Percentiles rank a stretch among this genome's conserved stretches.
phyloP scores from a whole-genome alignment of 1,140 invertebrate genomes.

The Orchestia grillus region DNA sequence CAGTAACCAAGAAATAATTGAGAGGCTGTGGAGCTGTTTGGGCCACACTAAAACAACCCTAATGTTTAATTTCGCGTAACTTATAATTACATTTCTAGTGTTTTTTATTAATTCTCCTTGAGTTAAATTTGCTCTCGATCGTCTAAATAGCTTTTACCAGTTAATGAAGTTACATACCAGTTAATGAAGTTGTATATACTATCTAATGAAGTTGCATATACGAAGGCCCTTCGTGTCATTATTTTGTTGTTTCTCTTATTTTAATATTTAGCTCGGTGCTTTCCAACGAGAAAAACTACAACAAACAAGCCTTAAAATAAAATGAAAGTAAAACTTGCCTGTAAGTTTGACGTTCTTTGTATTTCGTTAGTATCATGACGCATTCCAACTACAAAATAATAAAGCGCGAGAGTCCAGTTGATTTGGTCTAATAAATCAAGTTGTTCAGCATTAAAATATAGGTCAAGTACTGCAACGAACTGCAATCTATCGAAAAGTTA shows the following conservation, averaged over 20 bases:
- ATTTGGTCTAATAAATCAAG: neutral
- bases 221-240: too few relatives aligned
- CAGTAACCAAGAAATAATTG: neutral
- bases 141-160: neutral
- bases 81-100: neutral
- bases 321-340: too few relatives aligned
- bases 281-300: neutral
- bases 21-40: neutral
- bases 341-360: too few relatives aligned
- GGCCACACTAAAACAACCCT: neutral
- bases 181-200: too few relatives aligned
- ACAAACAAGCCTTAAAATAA: neutral
- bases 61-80: neutral
- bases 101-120: neutral
- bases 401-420: neutral
- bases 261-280: too few relatives aligned
- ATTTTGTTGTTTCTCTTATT: too few relatives aligned
- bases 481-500: too few relatives aligned
- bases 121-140: neutral
- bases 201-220: too few relatives aligned
- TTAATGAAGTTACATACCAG: too few relatives aligned
- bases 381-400: neutral
- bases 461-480: too few relatives aligned
- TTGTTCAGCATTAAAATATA: neutral
- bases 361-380: too few relatives aligned